Percentiles rank a stretch among this genome's conserved stretches.
Evolutionary conservation across 2,888 invertebrate genomes (phyloP).

Genomic region (Tolmerus cingulatus): DNA sequence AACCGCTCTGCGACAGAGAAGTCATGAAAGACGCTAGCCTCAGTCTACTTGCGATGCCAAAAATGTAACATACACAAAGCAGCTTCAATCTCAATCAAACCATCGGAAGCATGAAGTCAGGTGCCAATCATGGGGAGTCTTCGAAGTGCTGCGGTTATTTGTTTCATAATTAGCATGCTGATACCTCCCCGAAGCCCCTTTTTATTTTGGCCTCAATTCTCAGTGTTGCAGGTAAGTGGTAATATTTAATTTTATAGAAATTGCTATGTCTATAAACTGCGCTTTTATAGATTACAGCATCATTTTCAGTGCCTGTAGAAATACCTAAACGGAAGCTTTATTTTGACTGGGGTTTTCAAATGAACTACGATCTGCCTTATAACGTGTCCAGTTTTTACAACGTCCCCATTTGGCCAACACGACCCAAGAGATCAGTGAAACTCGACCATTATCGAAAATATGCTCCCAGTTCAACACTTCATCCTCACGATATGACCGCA

Average conservation of each 20-base stretch:
- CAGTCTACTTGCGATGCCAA: background rate
- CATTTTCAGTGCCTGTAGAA: constrained; percentile 59
- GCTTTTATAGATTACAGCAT: constrained; percentile 55
- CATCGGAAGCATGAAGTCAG: background rate
- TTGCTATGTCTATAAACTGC: background rate
- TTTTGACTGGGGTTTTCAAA: constrained; percentile 62
- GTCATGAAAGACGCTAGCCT: background rate
- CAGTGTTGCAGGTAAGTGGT: constrained; percentile 16
- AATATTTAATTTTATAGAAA: background rate
- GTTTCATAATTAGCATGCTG: constrained; percentile 9
- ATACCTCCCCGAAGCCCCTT: background rate
- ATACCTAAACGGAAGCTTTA: constrained; percentile 57
- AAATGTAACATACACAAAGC: background rate
- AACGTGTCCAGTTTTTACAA: constrained; percentile 57
- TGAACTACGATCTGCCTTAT: constrained; percentile 58
- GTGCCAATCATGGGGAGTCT: background rate
- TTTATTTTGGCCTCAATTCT: constrained; percentile 23
- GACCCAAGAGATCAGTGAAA: constrained; percentile 18
- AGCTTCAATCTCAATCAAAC: background rate
- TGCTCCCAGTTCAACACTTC: constrained; percentile 46
- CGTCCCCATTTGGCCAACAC: constrained; percentile 59
- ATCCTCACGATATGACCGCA: constrained; percentile 60
- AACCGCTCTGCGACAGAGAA: background rate
- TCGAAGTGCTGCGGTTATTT: background rate
- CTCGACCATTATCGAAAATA: constrained; percentile 38